Percentiles rank a stretch among this genome's conserved stretches.
Evolutionary conservation across 2,888 invertebrate species (phyloP).

Genomic region (Agrotis ipsilon): DNA sequence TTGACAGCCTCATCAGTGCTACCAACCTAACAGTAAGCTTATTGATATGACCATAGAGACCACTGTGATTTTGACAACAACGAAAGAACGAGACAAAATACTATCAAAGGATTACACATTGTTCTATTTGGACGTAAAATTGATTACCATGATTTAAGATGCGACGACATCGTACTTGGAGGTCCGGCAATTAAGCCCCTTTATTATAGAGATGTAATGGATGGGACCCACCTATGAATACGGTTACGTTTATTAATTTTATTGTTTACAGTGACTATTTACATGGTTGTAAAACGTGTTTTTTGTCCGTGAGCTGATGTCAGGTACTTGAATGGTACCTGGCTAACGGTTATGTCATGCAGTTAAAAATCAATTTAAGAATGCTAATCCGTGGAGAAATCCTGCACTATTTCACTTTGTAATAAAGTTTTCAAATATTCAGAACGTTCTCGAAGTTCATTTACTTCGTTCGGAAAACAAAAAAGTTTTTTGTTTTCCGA

Average conservation of each 20-base stretch:
- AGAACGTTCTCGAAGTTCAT: not conserved
- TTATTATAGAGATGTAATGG: slow-evolving; percentile 52
- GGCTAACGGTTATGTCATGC: slow-evolving; percentile 4
- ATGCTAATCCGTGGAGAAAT: not conserved
- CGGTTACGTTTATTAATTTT: slow-evolving; percentile 35
- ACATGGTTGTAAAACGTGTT: slow-evolving; percentile 40
- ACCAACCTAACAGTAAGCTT: not conserved
- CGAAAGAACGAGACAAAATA: not conserved
- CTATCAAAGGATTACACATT: slow-evolving; percentile 45
- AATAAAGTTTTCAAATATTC: not conserved
- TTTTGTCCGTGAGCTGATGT: slow-evolving; percentile 30
- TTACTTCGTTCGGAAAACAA: not conserved
- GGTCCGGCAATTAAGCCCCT: slow-evolving; percentile 60
- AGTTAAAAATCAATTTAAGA: slow-evolving; percentile 13
- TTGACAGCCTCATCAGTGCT: not conserved
- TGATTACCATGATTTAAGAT: slow-evolving; percentile 63
- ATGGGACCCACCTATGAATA: slow-evolving; percentile 47
- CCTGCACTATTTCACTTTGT: no score
- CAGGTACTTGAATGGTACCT: slow-evolving; percentile 11
- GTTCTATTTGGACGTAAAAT: slow-evolving; percentile 60
- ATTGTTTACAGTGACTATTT: slow-evolving; percentile 39
- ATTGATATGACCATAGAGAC: not conserved
- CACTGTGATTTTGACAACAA: not conserved
- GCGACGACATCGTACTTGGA: slow-evolving; percentile 39
- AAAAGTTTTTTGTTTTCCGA: no score